Percentiles rank a stretch among this genome's conserved stretches.
Conservation (phyloP, 92 coral and sea anemone genomes). For the Palythoa heliodiscus region DNA sequence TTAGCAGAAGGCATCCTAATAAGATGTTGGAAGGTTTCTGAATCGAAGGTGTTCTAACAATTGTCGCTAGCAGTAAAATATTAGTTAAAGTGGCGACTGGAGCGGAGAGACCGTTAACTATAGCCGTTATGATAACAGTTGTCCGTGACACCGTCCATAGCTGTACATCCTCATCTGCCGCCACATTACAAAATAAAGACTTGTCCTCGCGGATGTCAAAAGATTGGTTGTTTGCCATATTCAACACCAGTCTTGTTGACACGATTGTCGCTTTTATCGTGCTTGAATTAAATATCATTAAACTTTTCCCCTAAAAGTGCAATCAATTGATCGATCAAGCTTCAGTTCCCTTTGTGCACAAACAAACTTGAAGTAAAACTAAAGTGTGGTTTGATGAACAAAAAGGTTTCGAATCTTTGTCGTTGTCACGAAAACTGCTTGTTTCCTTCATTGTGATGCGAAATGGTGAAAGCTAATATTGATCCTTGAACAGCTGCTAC, state of each 20-base stretch:
- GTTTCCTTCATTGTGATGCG: too few relatives aligned
- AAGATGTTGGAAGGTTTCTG: conserved; percentile 16
- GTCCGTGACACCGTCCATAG: conserved; percentile 5
- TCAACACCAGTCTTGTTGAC: background rate
- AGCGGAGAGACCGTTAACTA: conserved; percentile 20
- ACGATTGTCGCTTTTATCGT: too few relatives aligned
- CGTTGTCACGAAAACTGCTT: too few relatives aligned
- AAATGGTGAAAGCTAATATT: too few relatives aligned
- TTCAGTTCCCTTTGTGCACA: too few relatives aligned
- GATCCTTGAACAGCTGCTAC: too few relatives aligned
- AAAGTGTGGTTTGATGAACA: too few relatives aligned
- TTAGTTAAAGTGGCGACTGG: conserved; percentile 13
- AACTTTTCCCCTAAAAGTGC: too few relatives aligned
- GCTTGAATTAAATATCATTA: too few relatives aligned
- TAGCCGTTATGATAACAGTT: conserved; percentile 17
- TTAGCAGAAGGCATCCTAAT: conserved; percentile 30
- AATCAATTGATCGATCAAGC: too few relatives aligned
- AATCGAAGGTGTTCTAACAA: conserved; percentile 32
- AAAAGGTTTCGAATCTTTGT: too few relatives aligned
- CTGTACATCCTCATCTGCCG: background rate
- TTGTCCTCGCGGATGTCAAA: background rate
- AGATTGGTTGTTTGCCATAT: background rate
- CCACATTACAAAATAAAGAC: background rate
- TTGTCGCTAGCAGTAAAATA: background rate
- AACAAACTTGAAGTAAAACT: too few relatives aligned